Evolutionary conservation across 2,888 invertebrate species (phyloP).

Genomic region (Iphiclides podalirius): DNA sequence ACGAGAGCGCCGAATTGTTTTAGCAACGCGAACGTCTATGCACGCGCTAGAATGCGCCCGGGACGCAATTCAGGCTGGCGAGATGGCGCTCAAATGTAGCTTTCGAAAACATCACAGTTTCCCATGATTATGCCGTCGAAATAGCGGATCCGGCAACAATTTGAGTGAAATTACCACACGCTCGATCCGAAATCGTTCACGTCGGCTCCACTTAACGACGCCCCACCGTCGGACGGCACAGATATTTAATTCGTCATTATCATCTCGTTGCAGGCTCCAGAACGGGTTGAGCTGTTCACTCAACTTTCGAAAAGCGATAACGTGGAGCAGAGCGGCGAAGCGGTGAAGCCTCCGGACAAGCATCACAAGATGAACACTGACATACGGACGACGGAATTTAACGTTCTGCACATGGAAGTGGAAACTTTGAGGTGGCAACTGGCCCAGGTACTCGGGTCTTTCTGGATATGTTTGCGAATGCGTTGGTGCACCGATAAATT

Average conservation of each 20-base stretch:
- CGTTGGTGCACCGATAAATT: slow-evolving; percentile 49
- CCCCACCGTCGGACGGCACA: slow-evolving; percentile 30
- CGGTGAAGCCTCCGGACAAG: slow-evolving; percentile 48
- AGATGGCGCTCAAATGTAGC: not conserved
- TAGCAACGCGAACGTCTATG: not conserved
- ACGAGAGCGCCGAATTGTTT: slow-evolving; percentile 5
- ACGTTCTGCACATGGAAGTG: slow-evolving; percentile 82
- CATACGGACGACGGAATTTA: slow-evolving; percentile 59
- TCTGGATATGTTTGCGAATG: slow-evolving; percentile 17
- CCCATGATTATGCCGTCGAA: slow-evolving; percentile 33
- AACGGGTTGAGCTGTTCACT: slow-evolving; percentile 58
- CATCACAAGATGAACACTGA: slow-evolving; percentile 38
- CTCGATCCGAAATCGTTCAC: slow-evolving; percentile 41
- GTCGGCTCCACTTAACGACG: slow-evolving; percentile 43
- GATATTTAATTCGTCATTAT: slow-evolving; percentile 34
- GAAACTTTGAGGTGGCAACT: slow-evolving; percentile 87
- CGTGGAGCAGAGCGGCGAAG: slow-evolving; percentile 49
- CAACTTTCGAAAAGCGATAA: slow-evolving; percentile 57
- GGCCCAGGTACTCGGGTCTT: slow-evolving; percentile 80
- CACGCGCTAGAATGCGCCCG: slow-evolving; percentile 1
- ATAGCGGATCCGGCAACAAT: slow-evolving; percentile 35
- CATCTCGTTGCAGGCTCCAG: slow-evolving; percentile 60
- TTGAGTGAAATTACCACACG: slow-evolving; percentile 44
- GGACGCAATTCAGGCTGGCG: slow-evolving; percentile 1
- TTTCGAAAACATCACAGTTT: slow-evolving; percentile 27